Evolutionary conservation across 2,113 vertebrate species (phyloP).

Genomic region (Cyanocitta stelleri): DNA sequence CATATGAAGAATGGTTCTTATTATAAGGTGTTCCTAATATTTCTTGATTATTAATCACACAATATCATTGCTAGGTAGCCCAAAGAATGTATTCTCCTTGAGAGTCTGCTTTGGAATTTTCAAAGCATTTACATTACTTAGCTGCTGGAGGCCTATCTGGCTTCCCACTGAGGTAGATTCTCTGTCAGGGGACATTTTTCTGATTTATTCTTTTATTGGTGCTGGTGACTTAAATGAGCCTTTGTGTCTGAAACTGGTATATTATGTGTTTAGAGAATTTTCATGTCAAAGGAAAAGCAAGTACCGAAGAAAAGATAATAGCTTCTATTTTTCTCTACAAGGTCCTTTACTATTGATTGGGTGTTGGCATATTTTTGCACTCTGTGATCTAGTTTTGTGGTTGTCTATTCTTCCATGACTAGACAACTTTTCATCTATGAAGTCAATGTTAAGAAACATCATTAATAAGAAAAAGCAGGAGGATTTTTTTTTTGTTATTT

Average conservation of each 20-base stretch:
- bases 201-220: background rate
- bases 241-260: background rate
- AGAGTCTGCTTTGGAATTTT: background rate
- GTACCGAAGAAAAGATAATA: background rate
- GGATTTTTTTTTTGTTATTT: background rate
- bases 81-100: background rate
- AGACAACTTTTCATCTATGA: background rate
- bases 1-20: background rate
- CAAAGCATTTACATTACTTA: background rate
- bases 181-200: background rate
- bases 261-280: background rate
- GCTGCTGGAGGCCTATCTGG: background rate
- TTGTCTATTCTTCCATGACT: background rate
- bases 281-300: background rate
- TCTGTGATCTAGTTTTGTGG: background rate
- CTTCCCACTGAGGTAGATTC: background rate
- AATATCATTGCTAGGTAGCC: background rate
- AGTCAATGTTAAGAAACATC: background rate
- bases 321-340: background rate
- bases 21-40: background rate
- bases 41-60: background rate
- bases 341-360: background rate
- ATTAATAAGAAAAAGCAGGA: background rate
- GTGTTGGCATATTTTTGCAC: background rate
- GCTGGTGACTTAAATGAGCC: background rate